These are phyloP conservation scores for Lytechinus variegatus DNA, from an alignment of 35 echinoderm and acorn worm species.

Conservation along the genomic window DNA sequence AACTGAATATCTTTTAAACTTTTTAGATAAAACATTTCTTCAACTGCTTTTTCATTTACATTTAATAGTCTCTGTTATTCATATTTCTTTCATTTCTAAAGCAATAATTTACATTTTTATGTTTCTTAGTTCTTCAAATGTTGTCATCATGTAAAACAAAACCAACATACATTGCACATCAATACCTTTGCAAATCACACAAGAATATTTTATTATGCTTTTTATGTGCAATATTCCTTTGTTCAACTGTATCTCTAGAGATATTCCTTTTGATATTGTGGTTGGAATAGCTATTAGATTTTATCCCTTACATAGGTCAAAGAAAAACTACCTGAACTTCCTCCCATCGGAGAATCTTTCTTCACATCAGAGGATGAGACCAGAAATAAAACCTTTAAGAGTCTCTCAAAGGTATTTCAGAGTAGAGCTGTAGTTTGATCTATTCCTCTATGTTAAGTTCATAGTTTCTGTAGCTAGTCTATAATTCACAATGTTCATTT, in stretches of 20 bases:
- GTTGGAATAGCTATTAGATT: neutral
- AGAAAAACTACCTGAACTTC: neutral
- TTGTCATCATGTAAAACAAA: too few relatives aligned
- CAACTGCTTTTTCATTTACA: too few relatives aligned
- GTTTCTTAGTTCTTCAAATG: too few relatives aligned
- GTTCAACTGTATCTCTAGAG: neutral
- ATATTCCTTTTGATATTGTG: neutral
- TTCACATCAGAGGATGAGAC: constrained; percentile 26
- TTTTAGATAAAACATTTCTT: too few relatives aligned
- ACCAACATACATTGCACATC: too few relatives aligned
- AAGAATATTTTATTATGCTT: too few relatives aligned
- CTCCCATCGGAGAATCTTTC: constrained; percentile 23
- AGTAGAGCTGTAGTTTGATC: neutral
- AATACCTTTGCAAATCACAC: too few relatives aligned
- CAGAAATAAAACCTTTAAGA: constrained; percentile 23
- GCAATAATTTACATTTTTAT: neutral
- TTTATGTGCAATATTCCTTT: too few relatives aligned
- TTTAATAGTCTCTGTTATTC: too few relatives aligned
- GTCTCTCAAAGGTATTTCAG: constrained; percentile 29
- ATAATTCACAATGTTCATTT: neutral
- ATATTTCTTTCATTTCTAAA: too few relatives aligned
- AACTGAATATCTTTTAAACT: neutral
- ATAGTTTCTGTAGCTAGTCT: neutral
- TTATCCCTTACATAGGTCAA: neutral
- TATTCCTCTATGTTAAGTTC: neutral